phyloP scores from a whole-genome alignment of 2,113 vertebrate genomes.

The Takifugu bimaculatus region DNA sequence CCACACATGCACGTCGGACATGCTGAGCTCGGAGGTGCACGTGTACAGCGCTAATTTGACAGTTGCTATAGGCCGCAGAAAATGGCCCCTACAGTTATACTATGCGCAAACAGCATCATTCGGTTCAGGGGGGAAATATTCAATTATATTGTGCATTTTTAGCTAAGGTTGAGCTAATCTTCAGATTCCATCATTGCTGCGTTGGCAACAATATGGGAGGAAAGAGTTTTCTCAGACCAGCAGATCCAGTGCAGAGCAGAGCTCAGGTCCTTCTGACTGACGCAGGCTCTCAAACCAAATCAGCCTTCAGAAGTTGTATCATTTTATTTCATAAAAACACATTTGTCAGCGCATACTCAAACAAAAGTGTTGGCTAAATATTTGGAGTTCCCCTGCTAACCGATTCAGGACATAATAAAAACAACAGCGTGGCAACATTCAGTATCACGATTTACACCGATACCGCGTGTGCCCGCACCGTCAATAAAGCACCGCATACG shows the following conservation, averaged over 20 bases:
- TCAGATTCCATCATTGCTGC: no score
- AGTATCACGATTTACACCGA: slow-evolving; percentile 34
- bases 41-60: background rate
- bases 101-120: no score
- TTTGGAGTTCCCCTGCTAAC: slow-evolving; percentile 25
- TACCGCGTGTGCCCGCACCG: slow-evolving; percentile 14
- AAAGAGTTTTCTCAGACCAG: no score
- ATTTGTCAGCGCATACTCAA: slow-evolving; percentile 43
- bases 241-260: no score
- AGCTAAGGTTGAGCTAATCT: no score
- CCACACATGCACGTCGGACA: background rate
- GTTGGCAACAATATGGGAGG: no score
- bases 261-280: no score
- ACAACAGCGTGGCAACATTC: slow-evolving; percentile 26
- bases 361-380: slow-evolving; percentile 47
- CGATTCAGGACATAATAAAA: slow-evolving; percentile 17
- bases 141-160: no score
- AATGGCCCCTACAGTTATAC: background rate
- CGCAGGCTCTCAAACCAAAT: no score
- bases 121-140: no score
- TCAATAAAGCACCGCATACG: slow-evolving; percentile 32
- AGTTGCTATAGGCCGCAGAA: background rate
- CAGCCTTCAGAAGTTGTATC: slow-evolving; percentile 10
- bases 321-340: slow-evolving; percentile 58
- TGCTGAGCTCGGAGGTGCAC: background rate